These are phyloP conservation scores for Dichetophora obliterata DNA, from an alignment of 2,888 invertebrate species.

Conservation along the genomic window DNA sequence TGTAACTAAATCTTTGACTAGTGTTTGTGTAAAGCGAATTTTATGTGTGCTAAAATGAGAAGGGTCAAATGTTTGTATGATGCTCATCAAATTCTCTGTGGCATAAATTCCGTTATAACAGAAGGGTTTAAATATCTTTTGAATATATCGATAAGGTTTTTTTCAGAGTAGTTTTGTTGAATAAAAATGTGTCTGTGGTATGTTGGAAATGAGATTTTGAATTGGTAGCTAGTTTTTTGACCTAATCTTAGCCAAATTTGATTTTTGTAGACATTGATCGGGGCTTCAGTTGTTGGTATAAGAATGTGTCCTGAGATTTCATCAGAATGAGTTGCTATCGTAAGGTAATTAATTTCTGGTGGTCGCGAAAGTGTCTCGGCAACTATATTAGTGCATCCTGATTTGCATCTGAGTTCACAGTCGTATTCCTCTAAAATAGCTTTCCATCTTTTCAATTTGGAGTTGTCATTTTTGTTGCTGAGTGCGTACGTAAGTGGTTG, in stretches of 20 bases:
- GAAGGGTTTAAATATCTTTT: constrained; percentile 32
- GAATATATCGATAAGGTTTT: too few species aligned
- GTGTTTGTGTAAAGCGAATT: too few species aligned
- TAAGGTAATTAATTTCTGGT: not conserved
- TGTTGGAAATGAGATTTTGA: too few species aligned
- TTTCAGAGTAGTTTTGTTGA: too few species aligned
- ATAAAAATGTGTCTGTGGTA: too few species aligned
- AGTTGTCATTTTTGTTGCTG: not conserved
- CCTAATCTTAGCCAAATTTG: too few species aligned
- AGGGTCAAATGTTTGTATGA: constrained; percentile 34
- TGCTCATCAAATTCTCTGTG: constrained; percentile 35
- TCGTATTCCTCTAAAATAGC: not conserved
- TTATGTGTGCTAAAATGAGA: constrained; percentile 29
- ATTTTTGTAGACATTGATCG: too few species aligned
- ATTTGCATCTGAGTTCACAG: not conserved
- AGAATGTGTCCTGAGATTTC: not conserved
- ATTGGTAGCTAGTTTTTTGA: too few species aligned
- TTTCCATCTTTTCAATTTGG: not conserved
- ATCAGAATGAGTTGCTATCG: not conserved
- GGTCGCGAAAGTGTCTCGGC: not conserved
- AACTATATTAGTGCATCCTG: constrained; percentile 1
- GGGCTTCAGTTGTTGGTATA: not conserved
- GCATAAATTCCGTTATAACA: constrained; percentile 36
- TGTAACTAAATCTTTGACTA: constrained; percentile 24
- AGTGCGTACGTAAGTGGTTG: not conserved